Base-by-base conservation (phyloP, 1,140 invertebrate genomes). In the Drosophila rufa region DNA sequence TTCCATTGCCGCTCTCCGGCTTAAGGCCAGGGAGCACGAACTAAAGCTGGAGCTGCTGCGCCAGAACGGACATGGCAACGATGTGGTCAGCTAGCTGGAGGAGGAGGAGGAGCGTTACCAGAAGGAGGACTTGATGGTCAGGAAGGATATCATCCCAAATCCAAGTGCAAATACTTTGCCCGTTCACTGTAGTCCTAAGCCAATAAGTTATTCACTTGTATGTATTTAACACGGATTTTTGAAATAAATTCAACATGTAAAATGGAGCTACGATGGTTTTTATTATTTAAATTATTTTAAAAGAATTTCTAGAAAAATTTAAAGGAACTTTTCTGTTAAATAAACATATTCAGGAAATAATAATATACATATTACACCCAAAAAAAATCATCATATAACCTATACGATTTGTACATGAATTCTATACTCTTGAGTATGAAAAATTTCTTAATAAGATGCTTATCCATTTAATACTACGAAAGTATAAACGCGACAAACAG, bases 21-120 rank as follows among this genome's bases (percentile, higher is more conserved):
- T 98, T 36, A 98, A 98, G 78, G 98, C 98, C 1, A 94, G 98
- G 8, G 98, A 99, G 93, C 98, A 99, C 92, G 97, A 98, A 91
- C 93, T 98, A 8, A 95, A 97, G 83, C 93, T 98, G 77, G 97
- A 98, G 91, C 95, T 97, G 94, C 82, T 97, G 43, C 94, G 97
- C 50, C 97, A 97, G 87, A 96, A 96, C 82, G 96, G 96, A 33
- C 94, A 95, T 60, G 95, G 94, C 8, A 79, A 87, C 50, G 96
- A 97, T 93, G 94, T 97, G 77, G 96, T 96, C 81, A 97, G 60
- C 94, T 95, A 87, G 84, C 83, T 60, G 65, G 42, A 33, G 69
- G 73, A 57, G 61, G 19, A 15, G 22, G 15, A 55, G n/a, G 12
- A 55, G 14, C 33, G 22, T 4, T 30, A 5, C 22, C 14, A 25